Conservation (phyloP, 2,797 vertebrate genomes). For the Acipenser oxyrinchus region DNA sequence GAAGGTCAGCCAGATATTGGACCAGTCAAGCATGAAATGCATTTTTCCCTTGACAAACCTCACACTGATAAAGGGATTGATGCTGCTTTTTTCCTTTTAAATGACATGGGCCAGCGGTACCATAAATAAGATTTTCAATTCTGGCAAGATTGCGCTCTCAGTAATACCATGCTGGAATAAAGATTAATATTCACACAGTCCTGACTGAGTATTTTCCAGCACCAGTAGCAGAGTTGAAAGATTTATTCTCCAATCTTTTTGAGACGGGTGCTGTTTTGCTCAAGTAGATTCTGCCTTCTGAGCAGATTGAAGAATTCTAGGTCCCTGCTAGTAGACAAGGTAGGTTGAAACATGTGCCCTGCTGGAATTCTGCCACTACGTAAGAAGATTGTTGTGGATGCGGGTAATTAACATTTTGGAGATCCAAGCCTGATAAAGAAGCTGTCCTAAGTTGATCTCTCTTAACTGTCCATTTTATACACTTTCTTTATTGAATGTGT, state of each 20-base stretch:
- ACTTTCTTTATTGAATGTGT: too few species aligned
- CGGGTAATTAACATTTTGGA: too few species aligned
- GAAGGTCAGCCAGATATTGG: conserved; percentile 36
- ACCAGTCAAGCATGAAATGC: conserved; percentile 47
- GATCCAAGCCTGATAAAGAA: too few species aligned
- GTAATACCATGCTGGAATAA: background rate
- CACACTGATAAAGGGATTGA: conserved; percentile 44
- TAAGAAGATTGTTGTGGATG: too few species aligned
- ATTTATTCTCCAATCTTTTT: background rate
- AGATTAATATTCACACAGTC: background rate
- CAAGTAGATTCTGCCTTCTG: background rate
- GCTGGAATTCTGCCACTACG: too few species aligned
- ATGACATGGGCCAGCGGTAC: conserved; percentile 27
- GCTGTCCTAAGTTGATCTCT: too few species aligned
- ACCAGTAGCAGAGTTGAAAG: background rate
- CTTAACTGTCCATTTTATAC: too few species aligned
- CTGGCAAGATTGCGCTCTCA: background rate
- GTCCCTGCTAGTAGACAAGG: background rate
- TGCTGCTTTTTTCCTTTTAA: conserved; percentile 11
- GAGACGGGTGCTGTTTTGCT: background rate
- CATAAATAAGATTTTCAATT: conserved; percentile 18
- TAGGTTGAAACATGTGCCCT: background rate
- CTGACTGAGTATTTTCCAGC: background rate
- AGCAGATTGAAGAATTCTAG: background rate
- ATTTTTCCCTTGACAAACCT: conserved; percentile 51